A percentile compares a stretch with the other conserved stretches of the same genome.
Conservation (phyloP, 2,888 invertebrate genomes). For the Mythimna vitellina region DNA sequence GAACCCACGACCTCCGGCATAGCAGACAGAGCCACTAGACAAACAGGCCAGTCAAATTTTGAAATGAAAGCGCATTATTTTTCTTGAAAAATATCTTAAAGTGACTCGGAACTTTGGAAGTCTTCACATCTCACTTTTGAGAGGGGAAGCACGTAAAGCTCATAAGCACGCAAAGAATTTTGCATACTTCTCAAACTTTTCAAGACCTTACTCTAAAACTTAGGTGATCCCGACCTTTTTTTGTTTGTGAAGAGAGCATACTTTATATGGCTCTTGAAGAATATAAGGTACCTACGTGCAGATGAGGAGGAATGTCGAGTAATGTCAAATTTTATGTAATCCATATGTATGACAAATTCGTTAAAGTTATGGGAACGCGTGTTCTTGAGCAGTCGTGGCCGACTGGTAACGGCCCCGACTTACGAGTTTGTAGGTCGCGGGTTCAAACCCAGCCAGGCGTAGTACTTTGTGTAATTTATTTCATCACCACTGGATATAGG, state of each 20-base stretch:
- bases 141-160: constrained; percentile 3
- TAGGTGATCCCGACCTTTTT: constrained; percentile 5
- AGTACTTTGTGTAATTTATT: too few relatives aligned
- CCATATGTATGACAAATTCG: too few relatives aligned
- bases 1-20: too few relatives aligned
- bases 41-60: too few relatives aligned
- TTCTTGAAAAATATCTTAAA: constrained; percentile 1
- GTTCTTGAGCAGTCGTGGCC: too few relatives aligned
- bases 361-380: too few relatives aligned
- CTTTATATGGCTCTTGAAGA: background rate
- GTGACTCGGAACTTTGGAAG: background rate
- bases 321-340: too few relatives aligned
- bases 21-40: too few relatives aligned
- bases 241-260: constrained; percentile 14
- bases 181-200: constrained; percentile 34
- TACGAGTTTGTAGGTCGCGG: too few relatives aligned
- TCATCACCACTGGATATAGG: too few relatives aligned
- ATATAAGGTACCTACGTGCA: background rate
- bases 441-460: too few relatives aligned
- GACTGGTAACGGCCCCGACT: too few relatives aligned
- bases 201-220: constrained; percentile 13
- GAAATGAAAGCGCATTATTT: background rate
- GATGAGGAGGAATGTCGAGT: background rate
- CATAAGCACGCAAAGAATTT: constrained; percentile 23
- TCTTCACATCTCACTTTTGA: constrained; percentile 1